phyloP scores from a whole-genome alignment of 2,888 invertebrate genomes.

The Lasioglossum pauxillum region DNA sequence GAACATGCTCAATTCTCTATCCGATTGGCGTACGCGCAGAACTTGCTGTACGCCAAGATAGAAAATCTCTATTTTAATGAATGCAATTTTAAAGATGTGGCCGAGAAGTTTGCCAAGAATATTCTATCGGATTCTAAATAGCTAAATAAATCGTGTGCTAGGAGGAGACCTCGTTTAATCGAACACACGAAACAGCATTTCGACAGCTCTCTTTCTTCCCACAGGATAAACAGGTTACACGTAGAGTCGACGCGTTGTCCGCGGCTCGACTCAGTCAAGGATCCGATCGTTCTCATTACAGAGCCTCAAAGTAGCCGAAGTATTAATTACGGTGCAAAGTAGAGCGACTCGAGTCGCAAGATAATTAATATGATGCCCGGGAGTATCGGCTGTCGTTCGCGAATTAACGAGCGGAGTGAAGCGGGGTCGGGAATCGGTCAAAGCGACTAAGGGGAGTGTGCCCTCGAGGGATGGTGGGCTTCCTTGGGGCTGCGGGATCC shows the following conservation, averaged over 20 bases:
- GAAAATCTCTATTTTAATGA: not conserved
- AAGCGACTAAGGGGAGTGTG: slow-evolving; percentile 45
- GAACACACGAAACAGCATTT: too few species aligned
- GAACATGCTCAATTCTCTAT: not conserved
- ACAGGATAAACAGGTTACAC: not conserved
- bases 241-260: not conserved
- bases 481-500: not conserved
- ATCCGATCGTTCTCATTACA: slow-evolving; percentile 24
- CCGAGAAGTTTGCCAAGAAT: too few species aligned
- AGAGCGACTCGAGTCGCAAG: slow-evolving; percentile 36
- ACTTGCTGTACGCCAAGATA: not conserved
- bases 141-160: not conserved
- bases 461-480: not conserved
- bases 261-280: not conserved
- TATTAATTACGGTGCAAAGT: slow-evolving; percentile 60
- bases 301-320: slow-evolving; percentile 29
- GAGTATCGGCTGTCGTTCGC: slow-evolving; percentile 45
- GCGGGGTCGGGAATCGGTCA: slow-evolving; percentile 20
- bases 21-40: not conserved
- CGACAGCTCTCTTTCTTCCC: not conserved
- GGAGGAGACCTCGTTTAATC: too few species aligned
- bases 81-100: not conserved
- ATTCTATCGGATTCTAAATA: too few species aligned
- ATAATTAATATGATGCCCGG: slow-evolving; percentile 63
- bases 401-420: slow-evolving; percentile 54